Conservation (phyloP, 2,113 vertebrate genomes). For the Poicephalus meyeri region DNA sequence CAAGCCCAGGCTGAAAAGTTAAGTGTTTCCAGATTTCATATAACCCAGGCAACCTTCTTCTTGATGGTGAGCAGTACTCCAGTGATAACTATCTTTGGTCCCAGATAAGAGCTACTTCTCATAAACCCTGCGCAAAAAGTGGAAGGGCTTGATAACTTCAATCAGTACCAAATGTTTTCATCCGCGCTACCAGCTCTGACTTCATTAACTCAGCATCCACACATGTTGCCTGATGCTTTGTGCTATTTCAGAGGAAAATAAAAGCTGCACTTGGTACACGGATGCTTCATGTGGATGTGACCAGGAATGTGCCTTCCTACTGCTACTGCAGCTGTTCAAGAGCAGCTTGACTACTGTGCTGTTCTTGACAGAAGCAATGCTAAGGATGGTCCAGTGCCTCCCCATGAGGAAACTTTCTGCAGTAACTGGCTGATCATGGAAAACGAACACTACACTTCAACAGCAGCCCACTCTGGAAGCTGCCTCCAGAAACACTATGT, state of each 20-base stretch:
- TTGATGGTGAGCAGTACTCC: neutral
- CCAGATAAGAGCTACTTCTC: neutral
- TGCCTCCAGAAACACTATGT: neutral
- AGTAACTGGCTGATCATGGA: neutral
- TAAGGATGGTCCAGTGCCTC: neutral
- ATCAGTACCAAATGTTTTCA: neutral
- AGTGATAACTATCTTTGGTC: neutral
- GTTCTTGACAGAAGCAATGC: neutral
- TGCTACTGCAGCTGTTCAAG: neutral
- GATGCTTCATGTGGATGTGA: neutral
- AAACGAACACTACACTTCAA: neutral
- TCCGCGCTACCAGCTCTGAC: neutral
- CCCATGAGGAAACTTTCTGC: neutral
- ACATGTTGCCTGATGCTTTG: neutral
- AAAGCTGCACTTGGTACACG: neutral
- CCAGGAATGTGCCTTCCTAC: neutral
- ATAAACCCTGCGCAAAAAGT: neutral
- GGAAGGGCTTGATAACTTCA: neutral
- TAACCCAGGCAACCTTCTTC: neutral
- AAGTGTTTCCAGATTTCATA: neutral
- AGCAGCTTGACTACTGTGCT: fast-evolving
- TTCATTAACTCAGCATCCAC: neutral
- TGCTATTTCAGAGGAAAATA: neutral
- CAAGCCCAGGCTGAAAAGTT: neutral
- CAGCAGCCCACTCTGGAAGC: neutral